phyloP scores from a whole-genome alignment of 2,113 vertebrate species.

The Mirza zaza region DNA sequence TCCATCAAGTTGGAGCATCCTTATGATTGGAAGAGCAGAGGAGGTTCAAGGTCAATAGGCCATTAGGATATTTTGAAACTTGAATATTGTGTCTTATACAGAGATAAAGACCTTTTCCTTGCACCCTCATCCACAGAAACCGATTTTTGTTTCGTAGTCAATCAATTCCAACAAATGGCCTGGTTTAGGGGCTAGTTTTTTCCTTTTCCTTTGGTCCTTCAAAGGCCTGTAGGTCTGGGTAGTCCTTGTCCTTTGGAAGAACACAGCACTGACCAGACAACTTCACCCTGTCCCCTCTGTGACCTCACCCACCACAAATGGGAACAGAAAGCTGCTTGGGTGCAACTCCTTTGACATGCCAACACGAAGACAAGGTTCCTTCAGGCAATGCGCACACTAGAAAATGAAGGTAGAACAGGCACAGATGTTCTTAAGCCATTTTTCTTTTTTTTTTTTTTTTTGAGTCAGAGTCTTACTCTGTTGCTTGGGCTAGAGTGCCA shows the following conservation, averaged over 20 bases:
- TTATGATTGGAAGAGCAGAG: slow-evolving; percentile 64
- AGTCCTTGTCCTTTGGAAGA: slow-evolving; percentile 14
- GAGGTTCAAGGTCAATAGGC: slow-evolving; percentile 61
- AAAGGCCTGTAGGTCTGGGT: background rate
- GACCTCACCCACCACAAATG: background rate
- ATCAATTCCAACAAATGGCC: slow-evolving; percentile 40
- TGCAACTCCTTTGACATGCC: background rate
- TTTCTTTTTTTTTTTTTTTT: background rate
- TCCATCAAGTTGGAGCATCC: slow-evolving; percentile 53
- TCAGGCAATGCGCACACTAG: slow-evolving; percentile 14
- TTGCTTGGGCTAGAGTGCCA: too few relatives aligned
- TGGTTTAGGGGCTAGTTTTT: slow-evolving; percentile 31
- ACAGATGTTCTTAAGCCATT: slow-evolving; percentile 10
- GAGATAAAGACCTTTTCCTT: slow-evolving; percentile 61
- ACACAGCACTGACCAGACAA: background rate
- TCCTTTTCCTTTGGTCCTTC: slow-evolving; percentile 34
- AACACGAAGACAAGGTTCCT: background rate
- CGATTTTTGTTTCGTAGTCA: slow-evolving; percentile 17
- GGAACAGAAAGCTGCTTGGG: slow-evolving; percentile 34
- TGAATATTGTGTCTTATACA: slow-evolving; percentile 72
- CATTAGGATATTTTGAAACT: slow-evolving; percentile 72
- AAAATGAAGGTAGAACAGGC: background rate
- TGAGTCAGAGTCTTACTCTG: too few relatives aligned
- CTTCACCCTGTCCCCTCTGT: background rate
- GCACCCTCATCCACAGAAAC: slow-evolving; percentile 39